phyloP scores from a whole-genome alignment of 2,113 vertebrate species.

The Brachirus orientalis region DNA sequence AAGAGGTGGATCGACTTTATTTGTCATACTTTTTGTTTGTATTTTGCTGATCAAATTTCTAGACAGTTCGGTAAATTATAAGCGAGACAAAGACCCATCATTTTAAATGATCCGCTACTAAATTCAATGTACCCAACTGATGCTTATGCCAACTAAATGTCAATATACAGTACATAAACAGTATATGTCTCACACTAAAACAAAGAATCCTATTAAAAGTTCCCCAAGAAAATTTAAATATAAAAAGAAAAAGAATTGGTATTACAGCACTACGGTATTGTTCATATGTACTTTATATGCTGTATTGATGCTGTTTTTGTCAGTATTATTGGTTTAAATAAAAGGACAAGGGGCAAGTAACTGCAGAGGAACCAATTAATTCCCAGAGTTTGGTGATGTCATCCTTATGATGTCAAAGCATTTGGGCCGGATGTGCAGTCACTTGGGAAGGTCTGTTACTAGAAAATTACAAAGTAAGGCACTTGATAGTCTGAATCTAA shows the following conservation, averaged over 20 bases:
- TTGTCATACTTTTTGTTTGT: conserved; percentile 5
- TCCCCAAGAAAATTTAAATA: conserved; percentile 6
- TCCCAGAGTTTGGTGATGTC: conserved; percentile 57
- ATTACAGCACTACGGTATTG: conserved; percentile 43
- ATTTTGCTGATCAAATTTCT: conserved; percentile 31
- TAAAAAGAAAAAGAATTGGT: conserved; percentile 25
- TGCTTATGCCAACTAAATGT: conserved; percentile 22
- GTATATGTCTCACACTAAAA: conserved; percentile 30
- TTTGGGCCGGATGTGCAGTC: conserved; percentile 78
- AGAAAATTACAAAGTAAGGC: conserved; percentile 76
- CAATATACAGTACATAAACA: conserved; percentile 19
- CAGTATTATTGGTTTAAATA: conserved; percentile 51
- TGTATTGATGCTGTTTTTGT: conserved; percentile 43
- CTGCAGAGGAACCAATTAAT: conserved; percentile 65
- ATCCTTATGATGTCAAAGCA: conserved; percentile 70
- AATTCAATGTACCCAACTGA: conserved; percentile 42
- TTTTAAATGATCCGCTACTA: conserved; percentile 38
- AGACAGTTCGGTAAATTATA: conserved; percentile 55
- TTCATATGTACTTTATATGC: conserved; percentile 26
- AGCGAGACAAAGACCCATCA: conserved; percentile 48
- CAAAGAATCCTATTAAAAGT: conserved; percentile 28
- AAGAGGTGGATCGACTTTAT: conserved; percentile 4
- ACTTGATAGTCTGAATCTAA: conserved; percentile 77
- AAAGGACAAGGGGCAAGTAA: conserved; percentile 49
- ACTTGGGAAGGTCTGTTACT: conserved; percentile 78